phyloP scores from a whole-genome alignment of 2,797 vertebrate species.

The Botia kubotai region DNA sequence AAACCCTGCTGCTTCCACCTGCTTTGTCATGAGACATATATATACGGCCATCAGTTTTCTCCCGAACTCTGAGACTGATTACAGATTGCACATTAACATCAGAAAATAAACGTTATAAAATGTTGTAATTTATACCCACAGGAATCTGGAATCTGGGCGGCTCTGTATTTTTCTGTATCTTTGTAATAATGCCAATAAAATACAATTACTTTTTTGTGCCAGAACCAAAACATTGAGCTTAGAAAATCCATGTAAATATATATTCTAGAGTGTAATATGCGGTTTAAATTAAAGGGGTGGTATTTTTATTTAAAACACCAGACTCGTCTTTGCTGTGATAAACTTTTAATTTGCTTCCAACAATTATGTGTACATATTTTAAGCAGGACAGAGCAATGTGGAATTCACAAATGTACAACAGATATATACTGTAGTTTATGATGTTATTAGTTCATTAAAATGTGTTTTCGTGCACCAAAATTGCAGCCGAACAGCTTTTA shows the following conservation, averaged over 20 bases:
- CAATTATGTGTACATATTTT: background rate
- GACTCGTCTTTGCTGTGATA: background rate
- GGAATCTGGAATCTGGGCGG: slow-evolving; percentile 7
- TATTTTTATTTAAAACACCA: background rate
- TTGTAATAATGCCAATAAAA: background rate
- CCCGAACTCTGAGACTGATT: slow-evolving; percentile 6
- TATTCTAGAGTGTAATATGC: background rate
- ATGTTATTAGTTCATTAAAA: background rate
- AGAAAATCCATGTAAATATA: no score
- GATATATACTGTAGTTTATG: background rate
- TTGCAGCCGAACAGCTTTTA: background rate
- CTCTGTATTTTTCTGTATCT: background rate
- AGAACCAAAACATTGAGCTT: no score
- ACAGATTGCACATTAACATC: background rate
- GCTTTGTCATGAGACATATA: slow-evolving; percentile 32
- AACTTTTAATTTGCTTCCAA: background rate
- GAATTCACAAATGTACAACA: background rate
- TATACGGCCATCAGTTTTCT: slow-evolving; percentile 25
- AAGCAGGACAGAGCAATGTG: background rate
- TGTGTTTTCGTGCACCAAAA: background rate
- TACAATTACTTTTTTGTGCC: background rate
- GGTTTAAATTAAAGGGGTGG: background rate
- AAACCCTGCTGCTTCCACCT: slow-evolving; percentile 50
- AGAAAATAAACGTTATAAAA: background rate
- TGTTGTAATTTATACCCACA: background rate